A percentile compares a stretch with the other conserved stretches of the same genome.
Conservation (phyloP, 2,888 invertebrate species). For the Endomychus coccineus region DNA sequence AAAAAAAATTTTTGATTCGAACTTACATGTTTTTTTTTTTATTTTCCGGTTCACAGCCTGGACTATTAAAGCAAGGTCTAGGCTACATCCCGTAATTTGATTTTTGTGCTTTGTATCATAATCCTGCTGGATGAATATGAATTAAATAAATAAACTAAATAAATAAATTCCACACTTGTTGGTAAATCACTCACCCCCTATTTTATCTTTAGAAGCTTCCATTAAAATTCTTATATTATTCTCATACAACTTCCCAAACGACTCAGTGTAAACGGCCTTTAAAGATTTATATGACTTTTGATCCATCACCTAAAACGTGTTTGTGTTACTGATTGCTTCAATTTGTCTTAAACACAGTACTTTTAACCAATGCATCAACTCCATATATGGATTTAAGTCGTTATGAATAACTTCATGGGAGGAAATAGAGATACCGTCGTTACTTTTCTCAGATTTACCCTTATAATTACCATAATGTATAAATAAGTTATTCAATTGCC, state of each 20-base stretch:
- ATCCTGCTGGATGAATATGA: too few relatives aligned
- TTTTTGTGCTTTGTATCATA: too few relatives aligned
- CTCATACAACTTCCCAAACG: conserved; percentile 82
- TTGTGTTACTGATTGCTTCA: conserved; percentile 2
- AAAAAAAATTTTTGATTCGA: too few relatives aligned
- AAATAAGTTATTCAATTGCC: conserved; percentile 90
- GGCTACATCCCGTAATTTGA: too few relatives aligned
- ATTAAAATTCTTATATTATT: conserved; percentile 74
- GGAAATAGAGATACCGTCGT: conserved; percentile 60
- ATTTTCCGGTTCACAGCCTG: too few relatives aligned
- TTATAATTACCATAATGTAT: conserved; percentile 80
- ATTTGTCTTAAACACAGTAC: too few relatives aligned
- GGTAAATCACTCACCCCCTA: conserved; percentile 32
- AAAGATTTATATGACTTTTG: conserved; percentile 73
- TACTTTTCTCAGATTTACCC: conserved; percentile 52
- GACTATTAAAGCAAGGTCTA: too few relatives aligned
- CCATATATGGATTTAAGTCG: conserved; percentile 79
- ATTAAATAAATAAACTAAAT: too few relatives aligned
- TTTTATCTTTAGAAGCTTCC: conserved; percentile 60
- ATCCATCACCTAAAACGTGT: conserved; percentile 63
- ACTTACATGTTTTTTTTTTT: too few relatives aligned
- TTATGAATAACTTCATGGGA: conserved; percentile 74
- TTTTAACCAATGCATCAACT: conserved; percentile 88
- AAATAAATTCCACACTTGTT: too few relatives aligned
- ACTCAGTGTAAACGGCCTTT: conserved; percentile 73